Evolutionary conservation across 2,888 invertebrate species (phyloP), one percentile per base, ranked within the genome.

Genomic region (Capitulum mitella): DNA sequence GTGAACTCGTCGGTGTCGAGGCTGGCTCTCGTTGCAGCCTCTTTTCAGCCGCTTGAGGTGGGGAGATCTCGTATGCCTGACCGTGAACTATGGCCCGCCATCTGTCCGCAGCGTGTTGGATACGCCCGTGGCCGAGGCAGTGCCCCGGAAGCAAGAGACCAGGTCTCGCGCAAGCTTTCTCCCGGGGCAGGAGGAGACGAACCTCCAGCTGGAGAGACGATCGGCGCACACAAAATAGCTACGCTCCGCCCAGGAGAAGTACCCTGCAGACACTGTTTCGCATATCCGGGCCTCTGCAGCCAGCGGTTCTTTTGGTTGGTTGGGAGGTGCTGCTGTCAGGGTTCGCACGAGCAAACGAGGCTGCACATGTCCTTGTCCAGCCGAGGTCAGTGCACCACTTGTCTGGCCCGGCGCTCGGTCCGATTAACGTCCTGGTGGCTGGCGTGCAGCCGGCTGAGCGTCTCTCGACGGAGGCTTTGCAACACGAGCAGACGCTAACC

Each of bases 71-170:
- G n/a, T n/a, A n/a, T n/a, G n/a, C n/a, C n/a, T n/a, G n/a, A n/a
- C n/a, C n/a, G n/a, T n/a, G n/a, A n/a, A n/a, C n/a, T n/a, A n/a
- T n/a, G n/a, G n/a, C n/a, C 61, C 61, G 10, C 61, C 61, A 29
- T 61, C 78, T 12, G 32, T 48, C 51, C 12, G 37, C 43, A n/a
- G 75, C 54, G 16, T 76, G 76, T n/a, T 75, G 51, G 40, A 46
- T 14, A 29, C 61, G 8, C 61, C 61, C 14, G 32, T 32, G 29
- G 32, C 29, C 12, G 61, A 5, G 16, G 29, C 29, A 8, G 16
- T 16, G 12, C 5, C 3, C 12, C 61, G 61, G 32, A 61, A 29
- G 0, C 12, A 29, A 29, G 12, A 14, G 61, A 64, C 64, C 16
- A 64, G 64, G 34, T 14, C 51, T 12, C 51, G 0, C 3, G 37